A percentile compares a stretch with the other conserved stretches of the same genome.
These are phyloP conservation scores for Silvanus unidentatus DNA, from an alignment of 2,888 invertebrate species.

Conservation along the genomic window DNA sequence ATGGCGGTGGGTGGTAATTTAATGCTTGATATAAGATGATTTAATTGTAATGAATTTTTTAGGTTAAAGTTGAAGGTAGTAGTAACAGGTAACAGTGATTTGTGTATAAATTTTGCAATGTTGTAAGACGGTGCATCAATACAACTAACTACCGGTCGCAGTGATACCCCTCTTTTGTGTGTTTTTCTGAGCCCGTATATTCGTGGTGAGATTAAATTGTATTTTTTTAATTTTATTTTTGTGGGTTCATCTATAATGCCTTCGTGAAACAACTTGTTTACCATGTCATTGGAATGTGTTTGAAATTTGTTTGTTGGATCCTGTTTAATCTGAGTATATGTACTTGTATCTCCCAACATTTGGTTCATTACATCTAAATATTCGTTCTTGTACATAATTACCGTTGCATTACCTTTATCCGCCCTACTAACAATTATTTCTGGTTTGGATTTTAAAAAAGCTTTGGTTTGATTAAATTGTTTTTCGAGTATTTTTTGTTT, in stretches of 20 bases:
- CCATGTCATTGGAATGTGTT: constrained; percentile 5
- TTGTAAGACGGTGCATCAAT: constrained; percentile 6
- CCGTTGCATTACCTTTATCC: constrained; percentile 13
- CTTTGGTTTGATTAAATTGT: constrained; percentile 4
- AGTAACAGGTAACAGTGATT: constrained; percentile 1
- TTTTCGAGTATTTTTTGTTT: not conserved
- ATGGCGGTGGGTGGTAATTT: constrained; percentile 4
- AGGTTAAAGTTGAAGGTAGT: constrained; percentile 5
- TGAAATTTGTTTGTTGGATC: constrained; percentile 8
- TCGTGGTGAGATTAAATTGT: too few species aligned
- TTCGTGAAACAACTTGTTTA: not conserved
- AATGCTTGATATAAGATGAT: not conserved
- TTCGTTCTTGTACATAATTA: constrained; percentile 10
- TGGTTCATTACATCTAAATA: constrained; percentile 6
- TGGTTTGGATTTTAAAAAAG: constrained; percentile 10
- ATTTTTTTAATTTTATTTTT: not conserved
- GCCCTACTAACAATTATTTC: constrained; percentile 6
- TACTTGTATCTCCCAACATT: constrained; percentile 4
- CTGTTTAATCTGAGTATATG: not conserved
- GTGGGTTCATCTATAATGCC: not conserved
- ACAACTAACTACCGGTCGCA: not conserved
- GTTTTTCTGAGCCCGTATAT: too few species aligned
- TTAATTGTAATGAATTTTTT: constrained; percentile 3
- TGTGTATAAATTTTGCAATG: constrained; percentile 1
- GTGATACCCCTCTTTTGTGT: too few species aligned